Evolutionary conservation across 2,888 invertebrate species (phyloP).

Genomic region (Drosophila macrothrix): DNA sequence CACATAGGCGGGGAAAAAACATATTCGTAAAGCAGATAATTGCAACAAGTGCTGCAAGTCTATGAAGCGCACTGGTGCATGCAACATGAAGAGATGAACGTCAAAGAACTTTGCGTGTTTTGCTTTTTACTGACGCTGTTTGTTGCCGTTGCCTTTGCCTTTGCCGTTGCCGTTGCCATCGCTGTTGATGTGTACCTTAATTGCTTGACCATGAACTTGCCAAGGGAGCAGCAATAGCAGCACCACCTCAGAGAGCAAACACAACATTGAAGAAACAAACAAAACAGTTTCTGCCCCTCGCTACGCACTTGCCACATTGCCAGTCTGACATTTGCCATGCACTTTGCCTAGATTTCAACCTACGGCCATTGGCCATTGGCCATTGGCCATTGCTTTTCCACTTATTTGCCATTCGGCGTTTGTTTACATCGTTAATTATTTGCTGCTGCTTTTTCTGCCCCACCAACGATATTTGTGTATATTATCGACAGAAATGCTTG

Average conservation of each 20-base stretch:
- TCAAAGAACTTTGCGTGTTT: constrained; percentile 37
- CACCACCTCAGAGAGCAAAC: constrained; percentile 10
- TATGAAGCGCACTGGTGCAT: constrained; percentile 61
- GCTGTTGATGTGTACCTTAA: constrained; percentile 10
- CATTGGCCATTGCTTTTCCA: constrained; percentile 8
- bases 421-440: constrained; percentile 65
- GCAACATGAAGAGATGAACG: constrained; percentile 47
- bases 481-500: constrained; percentile 45
- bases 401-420: constrained; percentile 40
- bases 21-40: constrained; percentile 33
- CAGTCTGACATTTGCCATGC: constrained; percentile 42
- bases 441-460: constrained; percentile 14
- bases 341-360: constrained; percentile 23
- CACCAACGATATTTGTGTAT: constrained; percentile 43
- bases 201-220: constrained; percentile 67
- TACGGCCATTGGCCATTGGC: constrained; percentile 8
- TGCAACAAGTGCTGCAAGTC: constrained; percentile 47
- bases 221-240: constrained; percentile 10
- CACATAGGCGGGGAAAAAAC: neutral
- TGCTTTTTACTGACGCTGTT: constrained; percentile 19
- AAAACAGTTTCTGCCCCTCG: constrained; percentile 1
- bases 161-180: constrained; percentile 10
- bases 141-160: constrained; percentile 13
- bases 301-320: constrained; percentile 7
- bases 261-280: neutral